phyloP scores from a whole-genome alignment of 1,140 invertebrate species.

The Ceratoteleas bidentatus region DNA sequence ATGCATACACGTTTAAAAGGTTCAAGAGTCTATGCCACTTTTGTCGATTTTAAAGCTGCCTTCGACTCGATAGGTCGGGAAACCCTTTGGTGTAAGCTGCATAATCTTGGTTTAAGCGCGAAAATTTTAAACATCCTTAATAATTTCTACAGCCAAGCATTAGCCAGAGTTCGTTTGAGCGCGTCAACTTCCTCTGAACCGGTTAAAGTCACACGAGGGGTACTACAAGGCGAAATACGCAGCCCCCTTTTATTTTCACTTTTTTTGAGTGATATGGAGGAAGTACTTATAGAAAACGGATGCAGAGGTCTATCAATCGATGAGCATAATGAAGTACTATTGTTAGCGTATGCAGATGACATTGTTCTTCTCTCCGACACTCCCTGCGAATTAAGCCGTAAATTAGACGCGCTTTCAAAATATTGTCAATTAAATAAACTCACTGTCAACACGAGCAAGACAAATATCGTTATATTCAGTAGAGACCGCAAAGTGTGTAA shows the following conservation, averaged over 20 bases:
- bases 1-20: too few relatives aligned
- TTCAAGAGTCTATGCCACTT: neutral
- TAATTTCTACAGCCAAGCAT: neutral
- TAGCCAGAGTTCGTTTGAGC: neutral
- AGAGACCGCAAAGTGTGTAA: too few relatives aligned
- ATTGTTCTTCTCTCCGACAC: neutral
- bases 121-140: neutral
- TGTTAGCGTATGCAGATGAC: conserved; percentile 2
- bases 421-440: neutral
- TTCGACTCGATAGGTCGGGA: too few relatives aligned
- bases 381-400: neutral
- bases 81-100: neutral
- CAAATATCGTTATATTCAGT: neutral
- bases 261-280: neutral
- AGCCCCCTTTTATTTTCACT: conserved; percentile 5
- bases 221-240: conserved; percentile 4
- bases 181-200: neutral
- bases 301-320: neutral
- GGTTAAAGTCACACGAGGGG: conserved; percentile 3
- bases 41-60: conserved; percentile 4
- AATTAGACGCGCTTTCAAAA: neutral
- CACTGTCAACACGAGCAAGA: neutral
- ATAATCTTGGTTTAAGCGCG: neutral
- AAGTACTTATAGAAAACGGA: neutral
- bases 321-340: neutral